Evolutionary conservation across 2,888 invertebrate species (phyloP), one percentile per base, ranked within the genome.

Genomic region (Tenthredo distinguenda): DNA sequence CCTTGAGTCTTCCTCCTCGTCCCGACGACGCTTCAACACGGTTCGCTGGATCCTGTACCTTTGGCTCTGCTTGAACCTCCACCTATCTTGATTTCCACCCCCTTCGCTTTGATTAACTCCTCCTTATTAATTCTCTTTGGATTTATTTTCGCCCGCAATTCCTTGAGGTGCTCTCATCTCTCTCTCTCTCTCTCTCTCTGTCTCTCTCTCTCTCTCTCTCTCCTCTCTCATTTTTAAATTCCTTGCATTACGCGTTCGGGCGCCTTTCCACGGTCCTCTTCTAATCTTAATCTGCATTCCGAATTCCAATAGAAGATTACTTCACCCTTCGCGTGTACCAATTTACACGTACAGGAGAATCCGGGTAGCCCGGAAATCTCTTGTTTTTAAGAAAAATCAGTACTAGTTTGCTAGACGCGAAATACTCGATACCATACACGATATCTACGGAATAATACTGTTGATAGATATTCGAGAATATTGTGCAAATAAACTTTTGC

Each of bases 61-160:
- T 62, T 47, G n/a, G 40, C n/a, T 37, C 58, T 21, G 37, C 79
- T 21, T 15, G 62, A 58, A 26, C 34, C 40, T 62, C 62, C 84
- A 84, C 40, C 79, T 37, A 68, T 79, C 79, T 43, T 26, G 79
- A 85, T 79, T 76, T n/a, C 40, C 26, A 68, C 62, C 62, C 50
- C 47, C 79, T 81, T 85, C 65, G 31, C 65, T 65, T 65, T 85
- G 85, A 85, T 85, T 85, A 85, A 76, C 85, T 79, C 34, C 85
- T 40, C 79, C 43, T 85, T 79, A 85, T 81, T 81, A 85, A 85
- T 85, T 85, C 77, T 62, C 79, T 65, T 65, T 65, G 37, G 76
- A 85, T 68, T 85, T 79, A 79, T 68, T 81, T 62, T 34, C 40
- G 18, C 79, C 79, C 40, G 40, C 79, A 81, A 81, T 81, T 62